Conservation (phyloP, 2,113 vertebrate species). For the Corydoras sp. region DNA sequence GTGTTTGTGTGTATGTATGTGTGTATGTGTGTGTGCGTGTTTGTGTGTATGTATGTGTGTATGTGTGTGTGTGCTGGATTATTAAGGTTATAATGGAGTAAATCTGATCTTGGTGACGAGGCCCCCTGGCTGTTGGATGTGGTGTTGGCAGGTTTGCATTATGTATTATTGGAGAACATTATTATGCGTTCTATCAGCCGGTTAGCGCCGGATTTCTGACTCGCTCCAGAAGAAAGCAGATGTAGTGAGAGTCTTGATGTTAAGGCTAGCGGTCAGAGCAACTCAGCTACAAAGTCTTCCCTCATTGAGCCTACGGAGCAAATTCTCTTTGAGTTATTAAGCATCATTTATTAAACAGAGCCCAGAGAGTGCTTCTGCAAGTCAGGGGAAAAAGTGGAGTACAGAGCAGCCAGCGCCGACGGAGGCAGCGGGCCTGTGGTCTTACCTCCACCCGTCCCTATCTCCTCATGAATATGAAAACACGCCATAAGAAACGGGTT, state of each 20-base stretch:
- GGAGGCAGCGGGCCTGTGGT: slow-evolving; percentile 38
- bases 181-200: too few species aligned
- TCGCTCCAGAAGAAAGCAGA: neutral
- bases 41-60: too few species aligned
- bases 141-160: too few species aligned
- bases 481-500: neutral
- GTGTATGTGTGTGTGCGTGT: too few species aligned
- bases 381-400: too few species aligned
- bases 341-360: slow-evolving; percentile 20
- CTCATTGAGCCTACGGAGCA: neutral
- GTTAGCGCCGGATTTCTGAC: neutral
- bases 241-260: neutral
- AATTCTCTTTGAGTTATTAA: slow-evolving; percentile 14
- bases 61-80: too few species aligned
- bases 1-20: too few species aligned
- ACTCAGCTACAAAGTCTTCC: neutral
- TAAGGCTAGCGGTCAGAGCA: slow-evolving; percentile 10
- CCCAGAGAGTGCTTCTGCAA: neutral
- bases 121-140: too few species aligned
- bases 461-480: slow-evolving; percentile 1
- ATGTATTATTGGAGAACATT: too few species aligned
- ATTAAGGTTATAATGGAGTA: too few species aligned
- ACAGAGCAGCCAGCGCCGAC: slow-evolving; percentile 21
- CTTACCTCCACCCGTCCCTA: slow-evolving; percentile 5
- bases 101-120: too few species aligned